Conservation (phyloP, 2,113 vertebrate species). For the Kryptolebias marmoratus region DNA sequence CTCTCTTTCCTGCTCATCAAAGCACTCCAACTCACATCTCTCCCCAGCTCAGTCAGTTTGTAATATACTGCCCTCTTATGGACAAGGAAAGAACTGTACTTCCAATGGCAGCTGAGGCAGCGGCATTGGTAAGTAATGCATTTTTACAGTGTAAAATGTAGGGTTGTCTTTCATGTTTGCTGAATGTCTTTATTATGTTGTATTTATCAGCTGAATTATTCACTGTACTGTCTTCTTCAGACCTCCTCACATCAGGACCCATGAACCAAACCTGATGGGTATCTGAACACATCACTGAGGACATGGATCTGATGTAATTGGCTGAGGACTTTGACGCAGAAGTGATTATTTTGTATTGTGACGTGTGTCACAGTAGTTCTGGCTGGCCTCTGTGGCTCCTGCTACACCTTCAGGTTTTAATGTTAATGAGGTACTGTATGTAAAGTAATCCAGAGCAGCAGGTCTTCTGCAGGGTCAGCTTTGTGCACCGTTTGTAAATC, state of each 20-base stretch:
- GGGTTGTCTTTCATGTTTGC: background rate
- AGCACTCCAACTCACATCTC: conserved; percentile 27
- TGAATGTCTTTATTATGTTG: background rate
- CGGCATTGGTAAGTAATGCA: conserved; percentile 18
- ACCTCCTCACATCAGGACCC: conserved; percentile 13
- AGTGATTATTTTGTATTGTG: conserved; percentile 30
- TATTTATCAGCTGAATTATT: background rate
- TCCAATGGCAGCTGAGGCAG: conserved; percentile 78
- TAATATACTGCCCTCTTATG: conserved; percentile 47
- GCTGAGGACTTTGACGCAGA: background rate
- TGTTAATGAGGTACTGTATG: conserved; percentile 29
- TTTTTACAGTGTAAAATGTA: background rate
- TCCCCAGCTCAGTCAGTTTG: conserved; percentile 16
- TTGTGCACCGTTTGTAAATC: conserved; percentile 30
- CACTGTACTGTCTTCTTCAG: conserved; percentile 16
- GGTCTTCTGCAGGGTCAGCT: conserved; percentile 32
- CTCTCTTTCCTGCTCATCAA: conserved; percentile 14
- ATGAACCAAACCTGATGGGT: conserved; percentile 2
- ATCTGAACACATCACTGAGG: conserved; percentile 10
- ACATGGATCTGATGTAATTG: conserved; percentile 14
- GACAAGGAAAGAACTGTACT: conserved; percentile 20
- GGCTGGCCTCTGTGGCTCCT: conserved; percentile 20
- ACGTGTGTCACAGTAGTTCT: conserved; percentile 17
- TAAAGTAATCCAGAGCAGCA: conserved; percentile 36
- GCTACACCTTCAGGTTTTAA: conserved; percentile 42